Evolutionary conservation across 1,140 invertebrate species (phyloP).

Genomic region (Meloidogyne hapla): DNA sequence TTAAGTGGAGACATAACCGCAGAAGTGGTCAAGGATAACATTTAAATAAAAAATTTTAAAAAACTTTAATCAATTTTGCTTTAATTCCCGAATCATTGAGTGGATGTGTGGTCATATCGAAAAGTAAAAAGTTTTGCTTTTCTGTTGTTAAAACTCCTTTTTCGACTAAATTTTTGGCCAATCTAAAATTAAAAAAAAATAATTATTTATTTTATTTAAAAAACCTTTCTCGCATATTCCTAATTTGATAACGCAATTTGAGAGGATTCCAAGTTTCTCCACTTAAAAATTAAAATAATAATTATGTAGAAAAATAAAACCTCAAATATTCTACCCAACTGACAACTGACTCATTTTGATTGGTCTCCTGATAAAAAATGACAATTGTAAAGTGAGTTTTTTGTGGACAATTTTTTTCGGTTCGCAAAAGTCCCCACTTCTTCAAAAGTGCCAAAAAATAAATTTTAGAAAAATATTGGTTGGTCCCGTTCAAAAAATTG

Average conservation of each 20-base stretch:
- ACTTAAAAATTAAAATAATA: conserved; percentile 27
- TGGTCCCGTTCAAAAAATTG: no score
- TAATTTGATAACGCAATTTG: conserved; percentile 93
- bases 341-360: conserved; percentile 92
- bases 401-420: no score
- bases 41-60: conserved; percentile 20
- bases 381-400: no score
- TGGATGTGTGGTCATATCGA: conserved; percentile 99
- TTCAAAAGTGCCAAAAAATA: no score
- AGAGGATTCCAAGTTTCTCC: conserved; percentile 99
- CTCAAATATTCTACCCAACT: conserved; percentile 99
- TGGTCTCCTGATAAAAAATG: conserved; percentile 75
- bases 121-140: conserved; percentile 98
- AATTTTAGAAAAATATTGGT: no score
- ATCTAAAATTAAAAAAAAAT: conserved; percentile 65
- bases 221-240: conserved; percentile 87
- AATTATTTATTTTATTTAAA: background rate
- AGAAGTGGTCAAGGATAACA: conserved; percentile 13
- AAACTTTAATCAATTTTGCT: conserved; percentile 92
- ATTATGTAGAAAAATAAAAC: conserved; percentile 61
- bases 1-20: no score
- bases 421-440: no score
- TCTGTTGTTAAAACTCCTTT: conserved; percentile 99
- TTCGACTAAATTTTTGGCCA: conserved; percentile 98
- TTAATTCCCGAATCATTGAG: conserved; percentile 93